Evolutionary conservation across 2,797 vertebrate species (phyloP).

Genomic region (Scyliorhinus canicula): DNA sequence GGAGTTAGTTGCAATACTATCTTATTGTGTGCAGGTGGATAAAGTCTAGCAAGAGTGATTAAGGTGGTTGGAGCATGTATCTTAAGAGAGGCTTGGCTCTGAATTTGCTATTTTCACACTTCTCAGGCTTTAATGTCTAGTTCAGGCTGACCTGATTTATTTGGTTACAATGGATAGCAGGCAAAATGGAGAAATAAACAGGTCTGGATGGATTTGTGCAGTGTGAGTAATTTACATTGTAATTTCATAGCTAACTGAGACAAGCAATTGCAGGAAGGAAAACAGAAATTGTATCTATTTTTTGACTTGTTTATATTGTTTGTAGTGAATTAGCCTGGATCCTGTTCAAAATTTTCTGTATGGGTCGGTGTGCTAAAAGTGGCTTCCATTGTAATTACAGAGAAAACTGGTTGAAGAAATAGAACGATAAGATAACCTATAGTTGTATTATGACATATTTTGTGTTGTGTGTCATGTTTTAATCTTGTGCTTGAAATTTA

Average conservation of each 20-base stretch:
- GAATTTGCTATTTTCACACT: not conserved
- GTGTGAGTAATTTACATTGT: not conserved
- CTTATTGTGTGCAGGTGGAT: not conserved
- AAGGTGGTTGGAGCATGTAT: no score
- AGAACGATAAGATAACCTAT: not conserved
- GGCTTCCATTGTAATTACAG: not conserved
- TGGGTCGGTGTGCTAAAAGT: not conserved
- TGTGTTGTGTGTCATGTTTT: no score
- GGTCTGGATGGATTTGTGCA: not conserved
- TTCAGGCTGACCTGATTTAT: not conserved
- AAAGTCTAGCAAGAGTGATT: not conserved
- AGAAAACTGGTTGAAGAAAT: not conserved
- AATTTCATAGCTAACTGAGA: not conserved
- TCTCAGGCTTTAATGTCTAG: not conserved
- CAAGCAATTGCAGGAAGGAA: not conserved
- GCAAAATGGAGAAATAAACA: not conserved
- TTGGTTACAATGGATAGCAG: not conserved
- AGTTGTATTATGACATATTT: not conserved
- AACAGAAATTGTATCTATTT: not conserved
- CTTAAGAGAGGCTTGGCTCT: not conserved
- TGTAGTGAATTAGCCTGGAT: not conserved
- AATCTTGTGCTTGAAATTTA: not conserved
- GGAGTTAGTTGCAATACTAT: not conserved
- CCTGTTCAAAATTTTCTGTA: not conserved
- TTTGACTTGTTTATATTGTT: not conserved